Base-by-base conservation (phyloP, 2,888 invertebrate genomes). In the Aproaerema taeniolella region DNA sequence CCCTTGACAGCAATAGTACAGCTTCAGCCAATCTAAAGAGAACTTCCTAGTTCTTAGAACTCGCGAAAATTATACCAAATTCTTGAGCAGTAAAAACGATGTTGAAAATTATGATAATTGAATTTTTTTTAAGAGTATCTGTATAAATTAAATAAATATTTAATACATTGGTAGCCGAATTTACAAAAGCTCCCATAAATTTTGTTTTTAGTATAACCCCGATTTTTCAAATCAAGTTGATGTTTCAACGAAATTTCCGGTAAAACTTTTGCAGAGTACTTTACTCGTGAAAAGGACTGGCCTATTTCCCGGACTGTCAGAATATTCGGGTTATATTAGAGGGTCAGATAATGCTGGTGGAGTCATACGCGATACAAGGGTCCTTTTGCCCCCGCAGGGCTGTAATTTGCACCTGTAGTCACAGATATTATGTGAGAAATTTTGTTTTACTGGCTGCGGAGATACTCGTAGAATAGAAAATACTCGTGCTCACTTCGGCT, bases 331-430 rank as follows among this genome's bases (percentile, higher is more conserved):
- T 51, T 63, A 61, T 63, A 67, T 59, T 50, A 47, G 42, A 54
- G 60, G 53, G 75, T 71, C 78, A 54, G 43, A 33, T 31, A 39
- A 46, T 42, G 51, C 53, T 74, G 76, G 78, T 55, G 53, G 47
- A 53, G 57, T 61, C 59, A 52, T 61, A 63, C 59, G 67, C 63
- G 68, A 72, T 73, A 73, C 65, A 66, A 69, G 69, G 71, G 72
- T 65, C 67, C 64, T 64, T 58, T 58, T 62, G 16, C 58, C 67
- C 70, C 77, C 67, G 54, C 63, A 67, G 68, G 68, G 67, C 61
- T 61, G 73, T 80, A 79, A 79, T 76, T 78, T 78, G 78, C 81
- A 81, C 79, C 80, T 81, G 80, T 77, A 78, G 62, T 68, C 73
- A 51, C 64, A 56, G 69, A 72, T 79, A 79, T 78, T 77, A 74